These are phyloP conservation scores for Lerema accius DNA, from an alignment of 1,140 invertebrate species.

Conservation along the genomic window DNA sequence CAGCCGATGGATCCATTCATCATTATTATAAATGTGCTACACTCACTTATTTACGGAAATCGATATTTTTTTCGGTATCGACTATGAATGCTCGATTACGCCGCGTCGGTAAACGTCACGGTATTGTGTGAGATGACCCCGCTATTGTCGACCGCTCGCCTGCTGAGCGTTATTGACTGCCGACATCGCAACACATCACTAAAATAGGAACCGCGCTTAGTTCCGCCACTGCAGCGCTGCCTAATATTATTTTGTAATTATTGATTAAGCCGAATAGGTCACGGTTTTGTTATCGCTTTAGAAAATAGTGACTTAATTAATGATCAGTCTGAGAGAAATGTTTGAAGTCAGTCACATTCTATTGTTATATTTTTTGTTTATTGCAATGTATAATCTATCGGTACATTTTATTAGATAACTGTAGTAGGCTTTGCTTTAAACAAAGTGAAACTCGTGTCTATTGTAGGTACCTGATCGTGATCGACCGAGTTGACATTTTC, in stretches of 20 bases:
- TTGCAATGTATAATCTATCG: too few species aligned
- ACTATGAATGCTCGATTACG: conserved; percentile 71
- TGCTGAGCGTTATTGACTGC: conserved; percentile 58
- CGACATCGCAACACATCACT: conserved; percentile 39
- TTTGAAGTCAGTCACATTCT: neutral
- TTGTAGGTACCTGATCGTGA: too few species aligned
- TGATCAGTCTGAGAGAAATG: conserved; percentile 34
- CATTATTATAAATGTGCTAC: conserved; percentile 82
- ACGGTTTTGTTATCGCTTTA: conserved; percentile 59
- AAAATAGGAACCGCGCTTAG: conserved; percentile 65
- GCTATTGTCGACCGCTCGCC: conserved; percentile 66
- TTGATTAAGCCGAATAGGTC: conserved; percentile 68
- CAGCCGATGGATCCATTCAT: conserved; percentile 77
- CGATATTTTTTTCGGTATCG: conserved; percentile 81
- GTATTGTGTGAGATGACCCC: conserved; percentile 78
- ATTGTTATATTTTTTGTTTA: conserved; percentile 14
- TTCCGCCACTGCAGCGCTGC: conserved; percentile 69
- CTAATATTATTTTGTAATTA: conserved; percentile 75
- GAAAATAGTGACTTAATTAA: conserved; percentile 56
- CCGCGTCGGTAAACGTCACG: conserved; percentile 75
- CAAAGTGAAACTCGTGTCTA: too few species aligned
- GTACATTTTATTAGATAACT: too few species aligned
- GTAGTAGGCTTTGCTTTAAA: too few species aligned
- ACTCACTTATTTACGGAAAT: conserved; percentile 83
- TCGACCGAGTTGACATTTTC: too few species aligned